A percentile compares a stretch with the other conserved stretches of the same genome.
Conservation (phyloP, 2,113 vertebrate species). For the Monarcha castaneiventris region DNA sequence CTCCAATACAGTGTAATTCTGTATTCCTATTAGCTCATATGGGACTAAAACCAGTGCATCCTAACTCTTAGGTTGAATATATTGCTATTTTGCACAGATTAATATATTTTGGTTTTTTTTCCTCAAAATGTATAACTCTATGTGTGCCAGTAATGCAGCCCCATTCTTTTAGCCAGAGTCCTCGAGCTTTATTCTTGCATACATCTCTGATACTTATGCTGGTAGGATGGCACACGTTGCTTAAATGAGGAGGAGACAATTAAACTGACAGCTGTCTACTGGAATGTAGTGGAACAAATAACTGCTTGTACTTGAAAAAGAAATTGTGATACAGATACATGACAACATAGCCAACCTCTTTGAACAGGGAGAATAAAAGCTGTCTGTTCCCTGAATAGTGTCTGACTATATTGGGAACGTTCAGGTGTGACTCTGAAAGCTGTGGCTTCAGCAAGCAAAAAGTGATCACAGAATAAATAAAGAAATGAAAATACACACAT, state of each 20-base stretch:
- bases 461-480: neutral
- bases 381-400: neutral
- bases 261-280: neutral
- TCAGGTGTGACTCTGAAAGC: neutral
- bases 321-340: neutral
- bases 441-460: neutral
- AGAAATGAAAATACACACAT: neutral
- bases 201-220: neutral
- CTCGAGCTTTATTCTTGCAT: neutral
- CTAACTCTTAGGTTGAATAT: neutral
- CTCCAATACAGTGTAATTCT: neutral
- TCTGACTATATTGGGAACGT: neutral
- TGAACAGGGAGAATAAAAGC: neutral
- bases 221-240: neutral
- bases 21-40: neutral
- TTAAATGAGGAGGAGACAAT: neutral
- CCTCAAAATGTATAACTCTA: neutral
- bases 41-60: neutral
- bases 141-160: neutral
- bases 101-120: fast-evolving
- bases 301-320: neutral
- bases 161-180: neutral
- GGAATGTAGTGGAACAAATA: neutral
- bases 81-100: neutral
- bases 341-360: neutral